Conservation (phyloP, 1,140 invertebrate species). For the Drosophila trapezifrons region DNA sequence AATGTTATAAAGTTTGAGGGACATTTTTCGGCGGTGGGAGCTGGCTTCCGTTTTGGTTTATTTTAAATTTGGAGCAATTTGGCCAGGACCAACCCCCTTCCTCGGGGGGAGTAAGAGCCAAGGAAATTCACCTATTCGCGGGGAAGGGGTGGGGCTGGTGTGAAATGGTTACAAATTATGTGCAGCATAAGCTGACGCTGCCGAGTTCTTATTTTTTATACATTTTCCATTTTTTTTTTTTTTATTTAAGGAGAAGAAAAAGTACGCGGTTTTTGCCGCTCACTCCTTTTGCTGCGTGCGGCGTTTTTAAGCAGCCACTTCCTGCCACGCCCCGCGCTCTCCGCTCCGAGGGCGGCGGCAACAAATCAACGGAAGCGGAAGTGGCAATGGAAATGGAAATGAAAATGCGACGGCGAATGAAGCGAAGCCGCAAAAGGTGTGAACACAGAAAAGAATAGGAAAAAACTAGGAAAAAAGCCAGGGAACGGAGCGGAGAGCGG, state of each 20-base stretch:
- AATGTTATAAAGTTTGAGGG: slow-evolving; percentile 52
- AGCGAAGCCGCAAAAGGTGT: slow-evolving; percentile 66
- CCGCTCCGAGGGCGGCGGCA: slow-evolving; percentile 35
- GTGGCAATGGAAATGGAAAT: slow-evolving; percentile 81
- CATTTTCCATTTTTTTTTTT: neutral
- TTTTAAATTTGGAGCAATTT: slow-evolving; percentile 77
- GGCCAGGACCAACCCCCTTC: slow-evolving; percentile 2
- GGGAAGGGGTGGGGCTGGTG: slow-evolving; percentile 21
- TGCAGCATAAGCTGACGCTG: slow-evolving; percentile 57
- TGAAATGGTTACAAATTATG: slow-evolving; percentile 80
- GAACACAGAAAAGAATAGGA: slow-evolving; percentile 38
- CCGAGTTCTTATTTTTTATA: slow-evolving; percentile 9
- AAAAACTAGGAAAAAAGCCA: neutral
- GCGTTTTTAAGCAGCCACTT: slow-evolving; percentile 77
- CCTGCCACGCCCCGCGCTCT: slow-evolving; percentile 53
- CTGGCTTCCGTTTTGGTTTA: slow-evolving; percentile 51
- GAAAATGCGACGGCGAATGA: slow-evolving; percentile 64
- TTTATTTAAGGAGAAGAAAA: slow-evolving; percentile 1
- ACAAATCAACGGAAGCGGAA: slow-evolving; percentile 81
- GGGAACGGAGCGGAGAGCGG: slow-evolving; percentile 16
- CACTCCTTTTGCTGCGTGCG: slow-evolving; percentile 62
- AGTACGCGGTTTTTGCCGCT: slow-evolving; percentile 7
- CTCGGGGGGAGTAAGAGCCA: too few relatives aligned
- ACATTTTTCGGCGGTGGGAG: neutral
- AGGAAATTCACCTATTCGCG: slow-evolving; percentile 24